Conservation (phyloP, 2,888 invertebrate species). For the Melinaea menophilus region DNA sequence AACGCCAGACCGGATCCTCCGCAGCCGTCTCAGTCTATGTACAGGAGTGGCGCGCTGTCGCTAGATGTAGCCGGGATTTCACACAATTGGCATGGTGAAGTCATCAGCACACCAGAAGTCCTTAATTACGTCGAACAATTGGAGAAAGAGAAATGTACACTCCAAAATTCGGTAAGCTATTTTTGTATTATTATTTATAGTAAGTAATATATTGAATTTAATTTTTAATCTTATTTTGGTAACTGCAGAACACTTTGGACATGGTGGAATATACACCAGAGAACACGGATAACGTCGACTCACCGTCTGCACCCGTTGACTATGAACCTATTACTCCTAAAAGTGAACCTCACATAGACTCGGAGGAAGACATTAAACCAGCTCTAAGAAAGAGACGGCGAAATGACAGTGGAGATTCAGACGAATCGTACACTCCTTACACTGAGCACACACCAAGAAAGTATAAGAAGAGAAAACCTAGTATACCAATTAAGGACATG, state of each 20-base stretch:
- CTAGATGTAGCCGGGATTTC: slow-evolving; percentile 53
- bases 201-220: neutral
- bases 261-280: slow-evolving; percentile 37
- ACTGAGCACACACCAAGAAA: slow-evolving; percentile 52
- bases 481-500: slow-evolving; percentile 65
- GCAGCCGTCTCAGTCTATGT: slow-evolving; percentile 7
- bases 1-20: slow-evolving; percentile 31
- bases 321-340: slow-evolving; percentile 66
- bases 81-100: slow-evolving; percentile 46
- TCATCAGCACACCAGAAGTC: slow-evolving; percentile 71
- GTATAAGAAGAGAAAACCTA: slow-evolving; percentile 59
- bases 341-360: slow-evolving; percentile 64
- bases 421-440: slow-evolving; percentile 65
- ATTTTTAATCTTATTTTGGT: slow-evolving; percentile 6
- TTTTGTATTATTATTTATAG: slow-evolving; percentile 8
- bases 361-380: slow-evolving; percentile 59
- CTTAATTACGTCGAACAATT: slow-evolving; percentile 67
- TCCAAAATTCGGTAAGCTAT: slow-evolving; percentile 47
- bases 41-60: slow-evolving; percentile 42
- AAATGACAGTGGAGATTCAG: slow-evolving; percentile 66
- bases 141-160: slow-evolving; percentile 60
- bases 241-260: slow-evolving; percentile 17
- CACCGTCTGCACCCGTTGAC: slow-evolving; percentile 45
- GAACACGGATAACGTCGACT: slow-evolving; percentile 41
- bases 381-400: slow-evolving; percentile 45